Base-by-base conservation (phyloP, 2,797 vertebrate species). In the Pangasius mekongensis region DNA sequence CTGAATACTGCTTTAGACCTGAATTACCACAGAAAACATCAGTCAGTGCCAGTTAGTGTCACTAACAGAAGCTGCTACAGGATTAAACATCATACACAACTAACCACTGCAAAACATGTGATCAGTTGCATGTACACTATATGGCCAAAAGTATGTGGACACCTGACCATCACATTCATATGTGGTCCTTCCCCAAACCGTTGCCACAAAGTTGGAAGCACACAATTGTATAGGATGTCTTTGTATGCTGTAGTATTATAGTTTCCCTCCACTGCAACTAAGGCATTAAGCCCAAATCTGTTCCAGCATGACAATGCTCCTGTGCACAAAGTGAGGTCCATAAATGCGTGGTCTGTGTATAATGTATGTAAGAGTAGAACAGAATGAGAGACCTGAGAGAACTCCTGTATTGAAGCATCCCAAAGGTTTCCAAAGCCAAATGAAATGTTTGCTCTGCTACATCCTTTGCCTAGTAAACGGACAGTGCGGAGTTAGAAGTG, bases 1-100 rank as follows among this genome's bases (percentile, higher is more conserved):
- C 90, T 96, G 93, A 99, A 99, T 89, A 96, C 89, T 47, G 95
- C 94, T 94, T 95, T 98, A 90, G 97, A 97, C 89, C 98, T 99
- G 90, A 0, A 91, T 87, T 85, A 73, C 64, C 81, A 67, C 0
- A 83, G 3, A 84, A 52, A 76, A 36, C 54, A 86, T 62, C 3
- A 76, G n/a, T 27, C 2, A 67, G 80, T 27, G 13, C 14, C 47
- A 47, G 47, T 47, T 47, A 86, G 58, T 67, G 20, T n/a, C 1
- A 43, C 64, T 52, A 71, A 47, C 52, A 71, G 9, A 64, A 81
- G 14, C 62, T 69, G 36, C 49, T 84, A 22, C 64, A 24, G 24
- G 6, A 77, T 43, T 30, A 71, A 88, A 76, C 56, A 84, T 66
- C 1, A 43, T 16, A 85, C 14, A 1, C 10, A 56, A 20, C 33